phyloP scores from a whole-genome alignment of 2,797 vertebrate species.

The Scyliorhinus canicula region DNA sequence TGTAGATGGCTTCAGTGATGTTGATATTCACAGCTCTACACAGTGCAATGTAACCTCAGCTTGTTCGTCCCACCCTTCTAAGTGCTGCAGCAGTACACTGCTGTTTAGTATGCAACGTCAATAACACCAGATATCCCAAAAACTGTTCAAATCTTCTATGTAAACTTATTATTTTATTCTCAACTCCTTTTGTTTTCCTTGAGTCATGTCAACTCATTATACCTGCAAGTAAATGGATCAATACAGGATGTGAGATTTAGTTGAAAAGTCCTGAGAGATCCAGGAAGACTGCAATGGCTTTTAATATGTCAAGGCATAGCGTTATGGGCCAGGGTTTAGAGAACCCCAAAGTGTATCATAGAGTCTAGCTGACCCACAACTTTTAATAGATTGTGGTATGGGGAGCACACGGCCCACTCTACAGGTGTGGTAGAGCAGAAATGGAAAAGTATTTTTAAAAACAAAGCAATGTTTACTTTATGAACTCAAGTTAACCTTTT shows the following conservation, averaged over 20 bases:
- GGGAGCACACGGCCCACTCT: too few species aligned
- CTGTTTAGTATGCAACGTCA: neutral
- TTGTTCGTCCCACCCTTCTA: neutral
- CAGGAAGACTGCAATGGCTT: neutral
- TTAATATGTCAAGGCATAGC: neutral
- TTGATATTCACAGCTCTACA: neutral
- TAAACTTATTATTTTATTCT: conserved; percentile 3
- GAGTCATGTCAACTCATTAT: neutral
- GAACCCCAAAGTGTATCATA: too few species aligned
- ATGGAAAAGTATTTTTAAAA: too few species aligned
- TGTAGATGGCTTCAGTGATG: neutral
- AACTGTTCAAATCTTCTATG: neutral
- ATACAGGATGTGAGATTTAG: neutral
- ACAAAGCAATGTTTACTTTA: too few species aligned
- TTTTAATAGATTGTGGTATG: too few species aligned
- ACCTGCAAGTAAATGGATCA: neutral
- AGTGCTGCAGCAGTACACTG: neutral
- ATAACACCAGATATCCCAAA: neutral
- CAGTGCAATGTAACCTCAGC: neutral
- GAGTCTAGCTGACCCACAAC: too few species aligned
- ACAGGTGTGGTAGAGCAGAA: too few species aligned
- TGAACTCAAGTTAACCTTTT: too few species aligned
- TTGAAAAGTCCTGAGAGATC: neutral
- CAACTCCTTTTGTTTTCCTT: neutral
- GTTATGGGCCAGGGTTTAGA: too few species aligned